These are phyloP conservation scores for Ancistrus triradiatus DNA, from an alignment of 2,113 vertebrate genomes.

Conservation along the genomic window DNA sequence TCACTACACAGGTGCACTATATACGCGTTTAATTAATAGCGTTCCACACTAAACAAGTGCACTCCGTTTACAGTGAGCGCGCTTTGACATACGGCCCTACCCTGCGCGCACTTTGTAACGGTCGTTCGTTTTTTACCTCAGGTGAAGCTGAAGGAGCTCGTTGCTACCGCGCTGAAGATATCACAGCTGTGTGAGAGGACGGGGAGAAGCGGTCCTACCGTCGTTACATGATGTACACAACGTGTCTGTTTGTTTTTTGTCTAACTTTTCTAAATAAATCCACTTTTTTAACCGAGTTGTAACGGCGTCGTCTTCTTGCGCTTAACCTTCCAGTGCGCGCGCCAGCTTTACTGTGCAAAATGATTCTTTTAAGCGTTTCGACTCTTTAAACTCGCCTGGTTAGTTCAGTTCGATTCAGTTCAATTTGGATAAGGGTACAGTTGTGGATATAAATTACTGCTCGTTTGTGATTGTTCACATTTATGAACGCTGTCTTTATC, in stretches of 20 bases:
- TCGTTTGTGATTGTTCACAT: too few relatives aligned
- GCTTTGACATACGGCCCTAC: too few relatives aligned
- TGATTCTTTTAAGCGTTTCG: too few relatives aligned
- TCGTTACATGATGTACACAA: constrained; percentile 78
- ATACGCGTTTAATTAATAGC: background rate
- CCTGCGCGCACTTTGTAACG: background rate
- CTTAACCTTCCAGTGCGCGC: background rate
- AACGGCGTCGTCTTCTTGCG: background rate
- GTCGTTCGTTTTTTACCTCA: constrained; percentile 49
- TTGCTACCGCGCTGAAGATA: constrained; percentile 86
- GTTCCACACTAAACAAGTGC: background rate
- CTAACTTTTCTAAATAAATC: constrained; percentile 11
- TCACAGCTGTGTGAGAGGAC: constrained; percentile 86
- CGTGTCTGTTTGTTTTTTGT: background rate
- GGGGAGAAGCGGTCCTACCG: constrained; percentile 78
- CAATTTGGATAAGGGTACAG: too few relatives aligned
- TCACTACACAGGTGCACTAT: background rate
- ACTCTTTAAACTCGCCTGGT: too few relatives aligned
- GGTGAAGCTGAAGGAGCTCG: constrained; percentile 87
- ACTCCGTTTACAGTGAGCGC: background rate
- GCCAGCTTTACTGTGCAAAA: background rate
- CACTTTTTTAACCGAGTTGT: background rate
- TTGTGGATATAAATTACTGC: too few relatives aligned
- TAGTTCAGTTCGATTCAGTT: too few relatives aligned
- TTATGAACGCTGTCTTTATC: too few relatives aligned